phyloP scores from a whole-genome alignment of 2,797 vertebrate genomes.

The Molossus molossus region DNA sequence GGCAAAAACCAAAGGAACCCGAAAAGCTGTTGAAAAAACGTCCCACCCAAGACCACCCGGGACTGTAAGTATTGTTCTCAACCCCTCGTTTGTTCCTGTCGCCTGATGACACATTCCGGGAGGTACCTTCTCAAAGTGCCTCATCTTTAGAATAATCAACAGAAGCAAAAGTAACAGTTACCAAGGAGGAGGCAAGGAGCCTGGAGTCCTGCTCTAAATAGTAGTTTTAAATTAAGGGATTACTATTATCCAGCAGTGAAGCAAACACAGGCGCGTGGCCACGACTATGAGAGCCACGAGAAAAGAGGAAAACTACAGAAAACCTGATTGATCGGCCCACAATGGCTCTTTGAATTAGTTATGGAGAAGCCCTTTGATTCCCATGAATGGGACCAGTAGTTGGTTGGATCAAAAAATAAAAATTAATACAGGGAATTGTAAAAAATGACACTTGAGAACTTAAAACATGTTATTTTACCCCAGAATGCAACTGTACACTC shows the following conservation, averaged over 20 bases:
- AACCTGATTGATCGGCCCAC: not conserved
- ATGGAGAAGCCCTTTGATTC: not conserved
- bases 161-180: not conserved
- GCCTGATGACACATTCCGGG: not conserved
- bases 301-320: not conserved
- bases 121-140: not conserved
- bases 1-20: not conserved
- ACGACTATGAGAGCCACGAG: not conserved
- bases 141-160: not conserved
- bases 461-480: not conserved
- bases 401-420: not conserved
- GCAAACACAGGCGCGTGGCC: rapidly evolving
- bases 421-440: not conserved
- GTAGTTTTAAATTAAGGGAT: not conserved
- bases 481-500: not conserved
- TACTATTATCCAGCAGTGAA: not conserved
- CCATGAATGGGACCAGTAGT: not conserved
- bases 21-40: not conserved
- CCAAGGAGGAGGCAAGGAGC: not conserved
- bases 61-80: conserved; percentile 52
- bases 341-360: not conserved
- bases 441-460: not conserved
- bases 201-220: not conserved
- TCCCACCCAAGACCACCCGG: not conserved
- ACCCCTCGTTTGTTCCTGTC: not conserved